phyloP scores from a whole-genome alignment of 1,140 invertebrate genomes.

The Conus betulinus region DNA sequence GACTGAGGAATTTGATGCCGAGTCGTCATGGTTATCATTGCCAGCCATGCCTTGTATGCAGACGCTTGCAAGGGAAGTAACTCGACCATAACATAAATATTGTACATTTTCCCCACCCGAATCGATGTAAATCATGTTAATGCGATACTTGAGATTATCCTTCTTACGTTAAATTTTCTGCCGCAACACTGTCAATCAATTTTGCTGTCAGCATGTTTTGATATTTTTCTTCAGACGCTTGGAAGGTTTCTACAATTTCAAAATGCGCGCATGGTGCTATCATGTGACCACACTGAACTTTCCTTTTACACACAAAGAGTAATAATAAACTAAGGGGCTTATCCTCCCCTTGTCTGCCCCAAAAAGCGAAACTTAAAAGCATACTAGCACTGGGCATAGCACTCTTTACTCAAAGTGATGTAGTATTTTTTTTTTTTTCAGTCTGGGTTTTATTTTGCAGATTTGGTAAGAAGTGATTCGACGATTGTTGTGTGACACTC shows the following conservation, averaged over 20 bases:
- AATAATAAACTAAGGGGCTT: neutral
- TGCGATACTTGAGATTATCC: too few relatives aligned
- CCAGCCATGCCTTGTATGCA: too few relatives aligned
- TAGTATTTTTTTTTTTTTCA: neutral
- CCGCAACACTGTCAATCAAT: conserved; percentile 14
- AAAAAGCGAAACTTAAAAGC: neutral
- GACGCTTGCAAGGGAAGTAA: too few relatives aligned
- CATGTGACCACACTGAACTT: conserved; percentile 9
- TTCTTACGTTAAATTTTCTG: conserved; percentile 18
- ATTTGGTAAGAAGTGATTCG: neutral
- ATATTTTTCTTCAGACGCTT: neutral
- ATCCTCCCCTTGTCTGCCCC: neutral
- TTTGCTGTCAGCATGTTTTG: conserved; percentile 25
- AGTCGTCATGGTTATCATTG: too few relatives aligned
- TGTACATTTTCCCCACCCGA: too few relatives aligned
- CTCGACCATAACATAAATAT: too few relatives aligned
- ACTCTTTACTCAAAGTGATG: neutral
- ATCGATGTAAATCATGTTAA: too few relatives aligned
- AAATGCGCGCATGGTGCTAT: neutral
- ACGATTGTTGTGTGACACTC: too few relatives aligned
- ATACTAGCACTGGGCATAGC: neutral
- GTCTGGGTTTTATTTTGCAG: neutral
- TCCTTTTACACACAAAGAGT: neutral
- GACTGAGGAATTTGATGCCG: too few relatives aligned
- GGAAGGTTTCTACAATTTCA: neutral